phyloP scores from a whole-genome alignment of 2,113 vertebrate genomes.

The Corapipo altera region DNA sequence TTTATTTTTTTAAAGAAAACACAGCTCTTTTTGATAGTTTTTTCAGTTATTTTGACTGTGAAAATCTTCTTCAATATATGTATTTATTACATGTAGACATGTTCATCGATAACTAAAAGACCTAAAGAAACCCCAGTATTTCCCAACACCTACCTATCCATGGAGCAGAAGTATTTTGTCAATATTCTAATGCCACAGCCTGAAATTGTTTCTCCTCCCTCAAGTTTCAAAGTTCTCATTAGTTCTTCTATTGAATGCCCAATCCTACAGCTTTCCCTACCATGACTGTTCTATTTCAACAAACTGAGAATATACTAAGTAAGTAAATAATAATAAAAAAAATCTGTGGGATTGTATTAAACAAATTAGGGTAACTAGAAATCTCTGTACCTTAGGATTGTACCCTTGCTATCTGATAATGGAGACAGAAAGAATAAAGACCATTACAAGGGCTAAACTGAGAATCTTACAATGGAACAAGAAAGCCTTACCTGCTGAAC shows the following conservation, averaged over 20 bases:
- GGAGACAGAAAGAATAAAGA: background rate
- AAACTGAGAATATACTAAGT: background rate
- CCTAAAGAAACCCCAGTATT: background rate
- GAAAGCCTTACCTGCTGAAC: background rate
- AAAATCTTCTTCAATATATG: background rate
- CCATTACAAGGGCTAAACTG: background rate
- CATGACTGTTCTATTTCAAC: background rate
- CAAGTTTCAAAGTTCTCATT: background rate
- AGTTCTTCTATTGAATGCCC: background rate
- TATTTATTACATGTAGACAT: background rate
- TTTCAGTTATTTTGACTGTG: background rate
- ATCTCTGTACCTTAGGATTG: background rate
- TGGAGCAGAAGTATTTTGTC: background rate
- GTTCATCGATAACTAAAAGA: background rate
- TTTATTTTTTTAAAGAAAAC: background rate
- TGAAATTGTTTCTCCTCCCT: background rate
- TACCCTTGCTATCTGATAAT: background rate
- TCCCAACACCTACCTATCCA: background rate
- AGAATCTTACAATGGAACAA: background rate
- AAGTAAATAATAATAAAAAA: background rate
- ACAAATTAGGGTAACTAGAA: background rate
- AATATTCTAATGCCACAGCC: background rate
- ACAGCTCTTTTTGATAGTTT: background rate
- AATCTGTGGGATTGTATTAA: background rate
- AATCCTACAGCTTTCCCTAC: background rate